These are phyloP conservation scores for Gymnothorax javanicus DNA, from an alignment of 2,797 vertebrate species.

Conservation along the genomic window DNA sequence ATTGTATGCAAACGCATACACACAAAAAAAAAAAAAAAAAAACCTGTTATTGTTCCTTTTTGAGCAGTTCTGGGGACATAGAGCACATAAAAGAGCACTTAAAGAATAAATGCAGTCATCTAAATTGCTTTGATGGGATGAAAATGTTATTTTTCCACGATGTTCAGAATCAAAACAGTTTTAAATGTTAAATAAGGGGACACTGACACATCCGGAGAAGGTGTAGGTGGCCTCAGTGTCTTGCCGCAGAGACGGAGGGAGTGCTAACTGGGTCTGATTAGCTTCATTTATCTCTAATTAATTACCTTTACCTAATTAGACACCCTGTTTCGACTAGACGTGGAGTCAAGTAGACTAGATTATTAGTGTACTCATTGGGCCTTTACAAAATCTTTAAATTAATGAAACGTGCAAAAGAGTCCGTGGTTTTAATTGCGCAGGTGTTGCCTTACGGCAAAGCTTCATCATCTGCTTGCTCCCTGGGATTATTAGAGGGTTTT, in stretches of 20 bases:
- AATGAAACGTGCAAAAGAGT: constrained; percentile 97
- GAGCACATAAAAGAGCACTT: background rate
- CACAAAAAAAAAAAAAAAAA: too few relatives aligned
- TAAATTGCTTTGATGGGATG: background rate
- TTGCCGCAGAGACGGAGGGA: constrained; percentile 91
- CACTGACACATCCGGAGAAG: constrained; percentile 67
- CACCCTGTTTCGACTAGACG: constrained; percentile 95
- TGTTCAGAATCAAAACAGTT: background rate
- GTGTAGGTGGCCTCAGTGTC: constrained; percentile 83
- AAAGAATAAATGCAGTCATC: background rate
- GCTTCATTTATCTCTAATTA: constrained; percentile 99
- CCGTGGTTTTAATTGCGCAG: constrained; percentile 98
- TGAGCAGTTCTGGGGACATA: background rate
- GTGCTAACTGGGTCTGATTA: constrained; percentile 98
- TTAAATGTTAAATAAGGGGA: constrained; percentile 18
- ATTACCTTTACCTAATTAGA: constrained; percentile 99
- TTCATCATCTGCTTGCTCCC: constrained; percentile 95
- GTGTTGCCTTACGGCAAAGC: constrained; percentile 99
- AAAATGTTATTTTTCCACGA: background rate
- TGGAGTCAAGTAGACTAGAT: constrained; percentile 99
- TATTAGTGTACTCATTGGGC: constrained; percentile 98
- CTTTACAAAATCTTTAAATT: constrained; percentile 97
- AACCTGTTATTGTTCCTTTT: too few relatives aligned
- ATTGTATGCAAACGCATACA: too few relatives aligned
- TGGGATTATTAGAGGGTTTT: constrained; percentile 92